Evolutionary conservation across 2,888 invertebrate species (phyloP), one percentile per base, ranked within the genome.

Genomic region (Rhagonycha fulva): DNA sequence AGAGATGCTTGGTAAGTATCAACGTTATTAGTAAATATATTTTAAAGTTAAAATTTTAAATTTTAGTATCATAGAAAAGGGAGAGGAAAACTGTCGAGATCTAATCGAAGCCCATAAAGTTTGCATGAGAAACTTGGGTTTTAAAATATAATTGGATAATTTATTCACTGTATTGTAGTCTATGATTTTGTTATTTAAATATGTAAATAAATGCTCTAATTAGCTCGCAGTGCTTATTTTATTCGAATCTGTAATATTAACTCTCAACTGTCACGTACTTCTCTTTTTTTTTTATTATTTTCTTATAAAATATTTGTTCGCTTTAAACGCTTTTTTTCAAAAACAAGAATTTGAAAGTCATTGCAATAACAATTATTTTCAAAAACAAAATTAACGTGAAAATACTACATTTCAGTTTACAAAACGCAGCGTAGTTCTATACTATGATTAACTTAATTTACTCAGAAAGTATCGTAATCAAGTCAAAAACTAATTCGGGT

Each of bases 101-200:
- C 89, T 97, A 66, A 99, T 99, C 80, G 98, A 98, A 89, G 98
- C 97, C 11, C 99, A 99, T 87, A 97, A 97, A 88, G 93, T 94
- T 80, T 99, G 99, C 88, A 98, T 99, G 98, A 92, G 97, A 82
- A 94, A 95, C 82, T 90, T 96, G 90, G 99, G 99, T 68, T 99
- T 99, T 88, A 97, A 98, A 81, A 94, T 99, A 82, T 99, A 93
- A 93, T 83, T 62, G 30, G 4, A 10, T 19, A 47, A 47, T 47
- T 47, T 47, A 47, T 47, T 47, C 47, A 47, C 2, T 7, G 7
- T n/a, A 47, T n/a, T 47, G 47, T 47, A 47, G 47, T 47, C 47
- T n/a, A n/a, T 47, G n/a, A 47, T 5, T 47, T 47, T 47, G 47
- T 47, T 47, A 7, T n/a, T 47, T 47, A n/a, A 63, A 66, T 26